Conservation (phyloP, 2,797 vertebrate species). For the Garrulus glandarius region DNA sequence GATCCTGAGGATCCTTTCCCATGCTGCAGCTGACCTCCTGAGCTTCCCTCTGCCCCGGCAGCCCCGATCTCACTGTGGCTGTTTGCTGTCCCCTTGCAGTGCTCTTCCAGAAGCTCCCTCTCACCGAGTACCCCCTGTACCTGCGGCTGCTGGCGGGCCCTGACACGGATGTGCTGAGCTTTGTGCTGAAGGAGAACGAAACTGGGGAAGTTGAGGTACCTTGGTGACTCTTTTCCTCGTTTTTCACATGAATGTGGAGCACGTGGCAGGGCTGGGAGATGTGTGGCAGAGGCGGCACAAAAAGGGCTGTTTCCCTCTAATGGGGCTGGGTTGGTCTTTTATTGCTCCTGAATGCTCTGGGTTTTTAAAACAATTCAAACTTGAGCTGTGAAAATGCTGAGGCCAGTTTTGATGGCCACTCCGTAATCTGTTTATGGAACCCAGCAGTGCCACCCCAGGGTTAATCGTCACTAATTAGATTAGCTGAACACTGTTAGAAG, state of each 20-base stretch:
- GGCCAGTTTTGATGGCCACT: background rate
- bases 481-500: background rate
- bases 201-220: slow-evolving; percentile 93
- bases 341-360: background rate
- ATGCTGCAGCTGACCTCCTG: background rate
- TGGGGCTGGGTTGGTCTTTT: background rate
- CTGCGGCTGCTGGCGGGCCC: slow-evolving; percentile 89
- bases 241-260: accelerated
- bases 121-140: slow-evolving; percentile 86
- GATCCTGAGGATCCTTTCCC: background rate
- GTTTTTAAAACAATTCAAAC: background rate
- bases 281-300: background rate
- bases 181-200: slow-evolving; percentile 95
- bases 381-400: background rate
- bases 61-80: background rate
- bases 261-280: background rate
- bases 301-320: background rate
- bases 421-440: background rate
- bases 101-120: slow-evolving; percentile 90
- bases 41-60: background rate
- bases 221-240: background rate
- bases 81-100: slow-evolving; percentile 68
- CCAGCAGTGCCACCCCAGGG: background rate
- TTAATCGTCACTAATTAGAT: background rate
- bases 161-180: slow-evolving; percentile 84